Evolutionary conservation across 2,888 invertebrate genomes (phyloP).

Genomic region (Helleia helle): DNA sequence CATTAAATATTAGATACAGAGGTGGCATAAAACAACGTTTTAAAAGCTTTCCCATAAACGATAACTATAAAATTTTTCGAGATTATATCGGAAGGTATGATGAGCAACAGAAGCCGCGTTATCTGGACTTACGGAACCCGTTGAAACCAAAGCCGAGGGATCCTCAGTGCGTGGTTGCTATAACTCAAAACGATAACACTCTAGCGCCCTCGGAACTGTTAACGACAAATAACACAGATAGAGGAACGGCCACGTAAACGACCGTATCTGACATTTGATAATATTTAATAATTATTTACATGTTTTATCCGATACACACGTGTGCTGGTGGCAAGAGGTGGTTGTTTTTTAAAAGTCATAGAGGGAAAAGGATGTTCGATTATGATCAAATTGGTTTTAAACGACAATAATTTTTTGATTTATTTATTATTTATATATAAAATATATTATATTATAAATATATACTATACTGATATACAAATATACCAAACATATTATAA

Average conservation of each 20-base stretch:
- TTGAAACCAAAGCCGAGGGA: constrained; percentile 48
- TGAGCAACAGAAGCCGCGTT: constrained; percentile 33
- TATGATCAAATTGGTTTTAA: too few species aligned
- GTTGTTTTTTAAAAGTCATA: too few species aligned
- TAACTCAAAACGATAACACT: constrained; percentile 65
- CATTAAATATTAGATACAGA: constrained; percentile 10
- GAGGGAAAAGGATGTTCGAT: too few species aligned
- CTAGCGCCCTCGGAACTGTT: constrained; percentile 51
- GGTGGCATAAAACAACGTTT: constrained; percentile 12
- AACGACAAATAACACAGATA: constrained; percentile 70
- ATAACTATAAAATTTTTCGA: constrained; percentile 17
- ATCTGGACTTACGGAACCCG: constrained; percentile 32
- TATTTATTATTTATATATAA: too few species aligned
- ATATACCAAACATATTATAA: too few species aligned
- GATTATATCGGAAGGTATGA: constrained; percentile 29
- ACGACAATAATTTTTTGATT: too few species aligned
- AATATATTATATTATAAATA: too few species aligned
- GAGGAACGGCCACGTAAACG: constrained; percentile 63
- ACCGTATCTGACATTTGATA: constrained; percentile 61
- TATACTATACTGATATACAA: too few species aligned
- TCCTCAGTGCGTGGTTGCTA: constrained; percentile 33
- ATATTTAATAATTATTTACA: constrained; percentile 71
- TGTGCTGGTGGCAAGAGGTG: constrained; percentile 37
- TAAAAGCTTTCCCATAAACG: constrained; percentile 17
- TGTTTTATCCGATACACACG: constrained; percentile 59